phyloP scores from a whole-genome alignment of 2,888 invertebrate species.

The Melanotus villosus region DNA sequence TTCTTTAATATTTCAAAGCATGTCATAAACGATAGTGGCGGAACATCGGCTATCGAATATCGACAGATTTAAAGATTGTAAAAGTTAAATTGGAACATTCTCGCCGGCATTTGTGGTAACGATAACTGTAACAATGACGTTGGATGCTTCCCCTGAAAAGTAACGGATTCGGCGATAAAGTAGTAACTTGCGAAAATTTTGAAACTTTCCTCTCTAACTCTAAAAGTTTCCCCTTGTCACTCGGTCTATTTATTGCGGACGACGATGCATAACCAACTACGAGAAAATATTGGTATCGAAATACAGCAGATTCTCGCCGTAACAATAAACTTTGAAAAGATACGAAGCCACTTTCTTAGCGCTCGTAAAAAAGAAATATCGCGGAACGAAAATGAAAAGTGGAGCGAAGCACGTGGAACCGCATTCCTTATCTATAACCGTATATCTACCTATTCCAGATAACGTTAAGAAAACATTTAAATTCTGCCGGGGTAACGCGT shows the following conservation, averaged over 20 bases:
- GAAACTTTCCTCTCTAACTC: no score
- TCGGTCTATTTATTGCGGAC: no score
- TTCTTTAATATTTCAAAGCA: not conserved
- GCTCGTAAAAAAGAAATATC: conserved; percentile 8
- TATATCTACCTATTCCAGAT: no score
- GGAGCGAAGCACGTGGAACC: not conserved
- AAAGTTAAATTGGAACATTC: conserved; percentile 32
- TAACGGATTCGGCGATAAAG: conserved; percentile 10
- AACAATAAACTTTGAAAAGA: not conserved
- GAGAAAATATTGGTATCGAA: not conserved
- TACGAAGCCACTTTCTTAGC: not conserved
- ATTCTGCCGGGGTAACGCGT: no score
- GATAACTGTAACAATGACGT: not conserved
- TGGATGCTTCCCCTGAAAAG: not conserved
- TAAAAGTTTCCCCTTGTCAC: not conserved
- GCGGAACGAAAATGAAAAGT: conserved; percentile 3
- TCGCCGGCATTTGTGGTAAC: not conserved
- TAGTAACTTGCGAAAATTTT: not conserved
- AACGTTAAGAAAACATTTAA: no score
- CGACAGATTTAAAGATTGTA: conserved; percentile 19
- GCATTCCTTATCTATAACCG: not conserved
- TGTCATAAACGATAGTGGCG: conserved; percentile 5
- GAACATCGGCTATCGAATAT: conserved; percentile 2
- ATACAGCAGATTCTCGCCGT: not conserved
- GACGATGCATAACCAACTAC: not conserved